Conservation (phyloP, 2,888 invertebrate genomes). For the Leptinotarsa rubiginosa region DNA sequence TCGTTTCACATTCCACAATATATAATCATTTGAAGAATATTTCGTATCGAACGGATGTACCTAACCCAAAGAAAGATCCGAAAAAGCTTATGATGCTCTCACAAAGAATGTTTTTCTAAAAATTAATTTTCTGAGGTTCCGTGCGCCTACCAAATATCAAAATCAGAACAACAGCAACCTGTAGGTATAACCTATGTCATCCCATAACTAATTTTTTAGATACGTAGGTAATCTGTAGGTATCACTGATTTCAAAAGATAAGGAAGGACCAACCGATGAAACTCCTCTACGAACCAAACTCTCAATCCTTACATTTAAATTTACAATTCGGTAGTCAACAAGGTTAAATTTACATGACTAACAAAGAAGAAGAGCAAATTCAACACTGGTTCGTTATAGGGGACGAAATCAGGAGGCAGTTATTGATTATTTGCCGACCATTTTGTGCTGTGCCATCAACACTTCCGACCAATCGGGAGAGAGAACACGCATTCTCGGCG, state of each 20-base stretch:
- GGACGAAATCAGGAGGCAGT: constrained; percentile 43
- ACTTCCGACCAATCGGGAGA: constrained; percentile 56
- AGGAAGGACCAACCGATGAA: background rate
- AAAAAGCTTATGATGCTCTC: too few relatives aligned
- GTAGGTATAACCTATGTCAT: background rate
- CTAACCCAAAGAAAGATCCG: too few relatives aligned
- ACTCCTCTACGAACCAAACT: constrained; percentile 4
- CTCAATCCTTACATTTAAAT: constrained; percentile 16
- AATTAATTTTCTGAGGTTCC: too few relatives aligned
- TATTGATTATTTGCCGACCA: constrained; percentile 66
- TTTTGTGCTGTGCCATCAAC: constrained; percentile 62
- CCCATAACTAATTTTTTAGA: background rate
- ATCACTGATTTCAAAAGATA: constrained; percentile 6
- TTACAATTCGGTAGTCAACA: constrained; percentile 45
- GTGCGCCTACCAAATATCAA: background rate
- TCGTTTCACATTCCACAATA: too few relatives aligned
- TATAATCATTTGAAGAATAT: too few relatives aligned
- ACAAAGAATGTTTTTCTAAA: too few relatives aligned
- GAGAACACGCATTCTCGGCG: constrained; percentile 51
- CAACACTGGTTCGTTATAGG: constrained; percentile 26
- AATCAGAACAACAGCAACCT: background rate
- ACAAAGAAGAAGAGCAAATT: constrained; percentile 57
- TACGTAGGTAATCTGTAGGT: too few relatives aligned
- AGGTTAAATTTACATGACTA: constrained; percentile 60
- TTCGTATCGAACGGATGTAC: too few relatives aligned